Base-by-base conservation (phyloP, 1,140 invertebrate species). In the Bombus waltoni region DNA sequence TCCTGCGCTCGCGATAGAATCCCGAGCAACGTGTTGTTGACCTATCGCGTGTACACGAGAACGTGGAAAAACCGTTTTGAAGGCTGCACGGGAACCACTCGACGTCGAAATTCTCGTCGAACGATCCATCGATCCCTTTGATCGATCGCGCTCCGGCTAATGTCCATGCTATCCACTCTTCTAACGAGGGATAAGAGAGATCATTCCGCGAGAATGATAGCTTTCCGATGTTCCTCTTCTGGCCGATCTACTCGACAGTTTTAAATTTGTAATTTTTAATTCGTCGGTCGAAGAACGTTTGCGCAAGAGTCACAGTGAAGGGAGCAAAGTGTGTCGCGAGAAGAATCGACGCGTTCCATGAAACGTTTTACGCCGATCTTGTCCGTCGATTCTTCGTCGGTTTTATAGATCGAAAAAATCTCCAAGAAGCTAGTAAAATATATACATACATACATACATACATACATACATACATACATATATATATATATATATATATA, bases 1-100 rank as follows among this genome's bases (percentile, higher is more conserved):
- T 87, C 84, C 68, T 85, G 76, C 74, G 73, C 74, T 74, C 65
- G 28, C 70, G 42, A 76, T 83, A 89, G 81, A 90, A 81, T 75
- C 53, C 85, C 73, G 62, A 71, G 68, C 74, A 65, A 28, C 72
- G 77, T 68, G 79, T 80, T 84, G 68, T 68, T 77, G 75, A 89
- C 75, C 65, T 83, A 88, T 81, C 88, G 78, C 83, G 87, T 73
- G 65, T 79, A 22, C 35, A 38, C n/a, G 10, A 22, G 57, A 66
- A 68, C 42, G 35, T 65, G 74, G 72, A 76, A 83, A 75, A 75
- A 47, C 81, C 22, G 70, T 73, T 81, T 81, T 73, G 42, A 79
- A 79, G 47, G 35, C 47, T 40, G 38, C 71, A 9, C 53, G 57
- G 66, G 44, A 57, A 81, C 22, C 44, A 38, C 35, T 71, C 44